phyloP scores from a whole-genome alignment of 2,888 invertebrate genomes.

The Ceraclea dissimilis region DNA sequence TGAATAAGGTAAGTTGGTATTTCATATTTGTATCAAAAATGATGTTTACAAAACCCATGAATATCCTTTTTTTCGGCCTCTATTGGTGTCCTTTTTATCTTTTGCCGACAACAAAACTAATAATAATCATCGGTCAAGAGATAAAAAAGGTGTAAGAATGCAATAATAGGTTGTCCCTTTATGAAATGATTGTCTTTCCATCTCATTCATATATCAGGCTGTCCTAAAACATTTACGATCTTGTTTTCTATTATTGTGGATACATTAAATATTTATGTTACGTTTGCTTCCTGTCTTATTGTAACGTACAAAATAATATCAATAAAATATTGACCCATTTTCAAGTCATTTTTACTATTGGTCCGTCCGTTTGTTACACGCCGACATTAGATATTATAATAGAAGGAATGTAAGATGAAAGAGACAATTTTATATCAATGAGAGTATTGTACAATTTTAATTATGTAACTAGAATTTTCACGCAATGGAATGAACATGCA shows the following conservation, averaged over 20 bases:
- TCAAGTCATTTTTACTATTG: background rate
- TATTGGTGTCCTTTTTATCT: background rate
- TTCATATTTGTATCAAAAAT: background rate
- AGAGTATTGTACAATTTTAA: no score
- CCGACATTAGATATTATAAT: background rate
- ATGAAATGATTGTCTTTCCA: background rate
- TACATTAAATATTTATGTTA: background rate
- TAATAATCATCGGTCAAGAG: background rate
- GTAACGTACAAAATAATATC: background rate
- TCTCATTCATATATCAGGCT: background rate
- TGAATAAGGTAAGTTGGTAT: no score
- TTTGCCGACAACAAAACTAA: background rate
- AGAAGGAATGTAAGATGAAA: no score
- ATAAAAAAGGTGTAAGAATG: background rate
- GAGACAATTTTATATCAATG: no score
- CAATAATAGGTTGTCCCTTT: background rate
- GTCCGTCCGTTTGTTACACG: background rate
- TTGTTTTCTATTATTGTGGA: background rate
- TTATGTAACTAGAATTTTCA: no score
- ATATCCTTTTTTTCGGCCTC: background rate
- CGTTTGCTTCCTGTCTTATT: background rate
- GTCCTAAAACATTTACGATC: background rate
- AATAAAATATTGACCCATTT: constrained; percentile 1
- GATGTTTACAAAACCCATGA: background rate
- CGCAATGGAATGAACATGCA: no score